Evolutionary conservation across 2,797 vertebrate genomes (phyloP), one percentile per base, ranked within the genome.

Genomic region (Enteromius trimaculatus): DNA sequence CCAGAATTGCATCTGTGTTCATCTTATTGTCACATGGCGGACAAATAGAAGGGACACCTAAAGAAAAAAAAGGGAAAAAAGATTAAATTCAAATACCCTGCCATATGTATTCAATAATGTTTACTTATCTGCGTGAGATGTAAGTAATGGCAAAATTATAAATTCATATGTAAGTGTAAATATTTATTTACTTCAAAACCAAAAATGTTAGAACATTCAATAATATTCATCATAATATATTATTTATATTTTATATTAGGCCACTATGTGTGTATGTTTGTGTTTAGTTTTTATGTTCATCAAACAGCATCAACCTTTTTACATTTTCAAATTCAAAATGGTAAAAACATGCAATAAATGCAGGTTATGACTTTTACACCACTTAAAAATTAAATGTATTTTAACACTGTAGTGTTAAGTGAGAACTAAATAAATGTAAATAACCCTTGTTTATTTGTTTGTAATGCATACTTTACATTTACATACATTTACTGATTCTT

Each of bases 1-100:
- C 96, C 77, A 97, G 90, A 3, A 99, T 96, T 90, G 94, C 92
- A 51, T 98, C 97, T 0, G 95, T 93, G 90, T 96, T 96, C 96
- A 97, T 94, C 90, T 97, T 96, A 0, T 96, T 96, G 94, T 98
- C 97, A 23, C 97, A 99, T 0, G 96, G 95, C 44, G 97, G 97
- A 88, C 97, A 99, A 86, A 97, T 93, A 0, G 94, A 91, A 0
- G 94, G 93, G 83, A 89, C 85, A 80, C 88, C 97, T 98, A 92
- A 53, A 84, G 81, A 58, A 62, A 42, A 39, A 49, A 17, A 51
- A 49, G 37, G 19, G 11, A 62, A 77, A 72, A 78, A 6, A 64
- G 53, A 81, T 72, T 77, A 0, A 44, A 23, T 21, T 31, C 39
- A 65, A 51, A 81, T 74, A 44, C 26, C 31, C 34, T 37, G 39